These are phyloP conservation scores for Vulpes lagopus DNA, from an alignment of 2,113 vertebrate species.

Conservation along the genomic window DNA sequence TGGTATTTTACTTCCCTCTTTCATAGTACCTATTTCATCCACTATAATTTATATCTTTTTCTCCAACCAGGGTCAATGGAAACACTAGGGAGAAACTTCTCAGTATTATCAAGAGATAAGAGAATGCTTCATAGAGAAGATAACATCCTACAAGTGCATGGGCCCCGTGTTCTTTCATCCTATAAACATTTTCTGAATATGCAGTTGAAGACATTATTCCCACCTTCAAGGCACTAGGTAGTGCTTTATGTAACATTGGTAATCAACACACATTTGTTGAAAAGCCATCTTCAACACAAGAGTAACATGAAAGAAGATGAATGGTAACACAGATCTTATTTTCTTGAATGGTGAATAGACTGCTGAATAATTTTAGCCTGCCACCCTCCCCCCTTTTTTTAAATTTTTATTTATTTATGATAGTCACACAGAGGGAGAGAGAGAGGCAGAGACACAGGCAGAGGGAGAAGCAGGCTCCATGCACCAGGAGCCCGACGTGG, in stretches of 20 bases:
- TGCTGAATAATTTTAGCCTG: background rate
- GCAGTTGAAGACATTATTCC: background rate
- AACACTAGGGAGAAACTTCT: background rate
- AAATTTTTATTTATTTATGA: too few species aligned
- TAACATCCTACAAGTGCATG: background rate
- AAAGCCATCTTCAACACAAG: background rate
- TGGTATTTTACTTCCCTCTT: background rate
- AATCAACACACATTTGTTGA: background rate
- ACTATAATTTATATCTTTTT: background rate
- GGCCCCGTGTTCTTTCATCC: background rate
- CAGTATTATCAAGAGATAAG: background rate
- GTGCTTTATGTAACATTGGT: background rate
- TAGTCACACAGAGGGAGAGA: too few species aligned
- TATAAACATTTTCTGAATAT: background rate
- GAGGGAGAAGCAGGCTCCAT: too few species aligned
- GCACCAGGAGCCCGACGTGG: too few species aligned
- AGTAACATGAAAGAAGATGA: background rate
- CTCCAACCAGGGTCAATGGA: background rate
- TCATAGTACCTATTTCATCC: background rate
- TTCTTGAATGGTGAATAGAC: background rate
- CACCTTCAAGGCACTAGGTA: background rate
- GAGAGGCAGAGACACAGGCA: too few species aligned
- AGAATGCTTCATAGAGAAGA: background rate
- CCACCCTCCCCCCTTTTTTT: background rate
- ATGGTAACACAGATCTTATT: background rate